Base-by-base conservation (phyloP, 1,140 invertebrate genomes). In the Brachionus manjavacas region DNA sequence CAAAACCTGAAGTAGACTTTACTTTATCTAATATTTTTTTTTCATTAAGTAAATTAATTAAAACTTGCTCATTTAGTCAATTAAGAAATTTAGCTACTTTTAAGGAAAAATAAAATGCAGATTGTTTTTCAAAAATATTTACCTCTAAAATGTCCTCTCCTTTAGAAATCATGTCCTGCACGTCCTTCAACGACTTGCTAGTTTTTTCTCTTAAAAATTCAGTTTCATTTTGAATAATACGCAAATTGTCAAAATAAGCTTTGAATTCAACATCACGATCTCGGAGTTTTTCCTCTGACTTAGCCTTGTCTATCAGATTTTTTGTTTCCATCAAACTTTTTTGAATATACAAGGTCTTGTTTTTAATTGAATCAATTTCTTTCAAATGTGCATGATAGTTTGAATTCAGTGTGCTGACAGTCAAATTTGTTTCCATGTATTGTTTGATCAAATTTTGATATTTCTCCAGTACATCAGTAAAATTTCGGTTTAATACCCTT, bases 241-340 rank as follows among this genome's bases (percentile, higher is more conserved):
- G 8, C 60, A 81, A 68, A 35, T 81, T 81, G 28, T 81, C 79
- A 43, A 81, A 64, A 68, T 81, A 81, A 25, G 52, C 79, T 14
- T 60, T 81, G 25, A 81, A 81, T 23, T 60, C 64, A 35, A 81
- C 52, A 81, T 81, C 79, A 14, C 41, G 49, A 20, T 81, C 52
- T 46, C 35, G 60, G n/a, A 81, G 31, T 14, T 81, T 81, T 12
- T 68, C 64, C 52, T 39, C n/a, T n/a, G 35, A 20, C 16, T 81
- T 60, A 14, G 79, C 28, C 28, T 81, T 81, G 14, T 68, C 64
- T 14, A 81, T 64, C 20, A 81, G 46, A 41, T 16, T 35, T 68
- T 81, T 60, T 20, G 60, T 23, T 68, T 81, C 79, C 52, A 64
- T 81, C 23, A 81, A 7, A 64, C 79, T 81, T 64, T 81, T 68